A percentile compares a stretch with the other conserved stretches of the same genome.
These are phyloP conservation scores for Chymomyza amoena DNA, from an alignment of 2,888 invertebrate species.

Conservation along the genomic window DNA sequence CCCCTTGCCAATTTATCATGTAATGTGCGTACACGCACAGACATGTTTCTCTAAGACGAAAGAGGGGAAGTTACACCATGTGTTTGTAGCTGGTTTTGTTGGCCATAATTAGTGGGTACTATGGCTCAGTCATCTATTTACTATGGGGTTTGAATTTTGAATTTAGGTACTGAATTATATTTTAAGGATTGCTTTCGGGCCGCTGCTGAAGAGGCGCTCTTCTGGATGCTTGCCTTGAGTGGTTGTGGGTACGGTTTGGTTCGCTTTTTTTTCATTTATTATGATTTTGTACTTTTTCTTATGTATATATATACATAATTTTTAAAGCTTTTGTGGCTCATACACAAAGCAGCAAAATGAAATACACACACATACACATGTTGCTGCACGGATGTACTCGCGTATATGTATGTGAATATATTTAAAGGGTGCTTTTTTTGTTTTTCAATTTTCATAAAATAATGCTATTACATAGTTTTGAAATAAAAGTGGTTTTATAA, in stretches of 20 bases:
- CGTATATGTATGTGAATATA: no score
- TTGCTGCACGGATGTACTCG: background rate
- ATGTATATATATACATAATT: background rate
- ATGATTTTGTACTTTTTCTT: slow-evolving; percentile 15
- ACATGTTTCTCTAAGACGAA: background rate
- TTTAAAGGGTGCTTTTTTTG: no score
- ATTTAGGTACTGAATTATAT: background rate
- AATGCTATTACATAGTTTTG: no score
- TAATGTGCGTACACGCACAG: background rate
- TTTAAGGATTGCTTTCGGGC: background rate
- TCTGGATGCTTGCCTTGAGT: background rate
- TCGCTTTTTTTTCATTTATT: background rate
- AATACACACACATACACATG: slow-evolving; percentile 20
- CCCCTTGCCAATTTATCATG: background rate
- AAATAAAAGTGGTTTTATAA: no score
- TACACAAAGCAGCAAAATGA: background rate
- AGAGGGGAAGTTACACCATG: no score
- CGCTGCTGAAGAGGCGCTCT: background rate
- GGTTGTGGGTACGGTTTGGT: background rate
- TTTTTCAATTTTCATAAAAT: no score
- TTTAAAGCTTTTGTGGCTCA: slow-evolving; percentile 23
- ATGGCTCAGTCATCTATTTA: background rate
- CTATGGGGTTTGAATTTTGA: background rate
- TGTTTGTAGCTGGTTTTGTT: no score
- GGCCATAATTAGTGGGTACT: background rate